A percentile compares a stretch with the other conserved stretches of the same genome.
Conservation (phyloP, 1,140 invertebrate species). For the Melitaea cinxia region DNA sequence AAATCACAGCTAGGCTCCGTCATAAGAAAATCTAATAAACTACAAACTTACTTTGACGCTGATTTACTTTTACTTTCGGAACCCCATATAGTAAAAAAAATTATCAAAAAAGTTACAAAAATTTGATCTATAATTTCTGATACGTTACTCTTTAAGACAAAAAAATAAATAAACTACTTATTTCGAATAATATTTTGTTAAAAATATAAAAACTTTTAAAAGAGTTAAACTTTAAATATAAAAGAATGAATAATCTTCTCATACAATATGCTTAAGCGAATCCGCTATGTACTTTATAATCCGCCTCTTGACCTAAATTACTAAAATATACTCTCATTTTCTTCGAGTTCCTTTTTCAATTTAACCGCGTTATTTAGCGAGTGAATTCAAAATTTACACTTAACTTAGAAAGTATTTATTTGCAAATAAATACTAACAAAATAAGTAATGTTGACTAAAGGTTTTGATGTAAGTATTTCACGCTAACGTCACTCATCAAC, state of each 20-base stretch:
- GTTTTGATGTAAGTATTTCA: too few species aligned
- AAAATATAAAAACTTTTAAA: background rate
- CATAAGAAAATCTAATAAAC: too few species aligned
- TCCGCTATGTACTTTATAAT: slow-evolving; percentile 21
- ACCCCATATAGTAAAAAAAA: too few species aligned
- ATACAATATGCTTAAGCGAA: slow-evolving; percentile 18
- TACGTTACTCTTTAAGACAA: too few species aligned
- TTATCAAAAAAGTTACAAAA: too few species aligned
- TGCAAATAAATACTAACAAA: background rate
- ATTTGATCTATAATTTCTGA: too few species aligned
- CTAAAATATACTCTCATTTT: slow-evolving; percentile 19
- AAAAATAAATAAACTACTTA: too few species aligned
- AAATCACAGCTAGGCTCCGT: too few species aligned
- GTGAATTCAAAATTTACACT: background rate
- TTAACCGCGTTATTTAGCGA: slow-evolving; percentile 17
- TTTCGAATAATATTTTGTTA: background rate
- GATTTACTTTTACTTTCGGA: too few species aligned
- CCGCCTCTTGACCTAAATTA: slow-evolving; percentile 17
- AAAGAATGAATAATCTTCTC: slow-evolving; percentile 3
- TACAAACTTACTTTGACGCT: too few species aligned
- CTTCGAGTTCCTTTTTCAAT: slow-evolving; percentile 15
- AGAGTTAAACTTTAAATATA: background rate
- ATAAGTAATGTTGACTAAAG: too few species aligned
- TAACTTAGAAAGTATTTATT: background rate
- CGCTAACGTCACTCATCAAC: too few species aligned